These are phyloP conservation scores for Syrphus vitripennis DNA, from an alignment of 2,888 invertebrate genomes.

Conservation along the genomic window DNA sequence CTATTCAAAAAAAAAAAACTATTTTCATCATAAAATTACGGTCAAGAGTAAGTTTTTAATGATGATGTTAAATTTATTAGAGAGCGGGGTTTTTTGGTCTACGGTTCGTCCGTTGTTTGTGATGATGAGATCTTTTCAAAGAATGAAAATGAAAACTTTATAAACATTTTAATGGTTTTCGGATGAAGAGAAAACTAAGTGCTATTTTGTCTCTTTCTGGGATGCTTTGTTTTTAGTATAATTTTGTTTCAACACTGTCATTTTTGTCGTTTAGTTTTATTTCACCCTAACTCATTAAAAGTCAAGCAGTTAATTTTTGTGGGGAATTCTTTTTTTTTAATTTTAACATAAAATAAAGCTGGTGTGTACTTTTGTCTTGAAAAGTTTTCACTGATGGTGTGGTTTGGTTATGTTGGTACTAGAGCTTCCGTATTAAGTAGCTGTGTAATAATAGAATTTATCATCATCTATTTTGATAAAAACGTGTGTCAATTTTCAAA, in stretches of 20 bases:
- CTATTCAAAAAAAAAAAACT: background rate
- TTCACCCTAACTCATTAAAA: background rate
- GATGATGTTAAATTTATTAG: background rate
- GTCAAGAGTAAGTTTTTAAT: constrained; percentile 14
- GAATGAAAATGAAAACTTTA: background rate
- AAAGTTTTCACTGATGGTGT: background rate
- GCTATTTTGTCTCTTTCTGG: too few species aligned
- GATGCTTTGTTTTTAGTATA: too few species aligned
- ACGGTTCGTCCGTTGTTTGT: too few species aligned
- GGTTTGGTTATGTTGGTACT: background rate
- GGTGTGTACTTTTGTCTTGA: background rate
- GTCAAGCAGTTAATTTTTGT: constrained; percentile 21
- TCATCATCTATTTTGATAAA: too few species aligned
- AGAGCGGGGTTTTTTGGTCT: background rate
- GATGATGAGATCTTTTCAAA: background rate
- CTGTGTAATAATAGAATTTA: too few species aligned
- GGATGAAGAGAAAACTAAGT: background rate
- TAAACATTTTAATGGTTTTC: background rate
- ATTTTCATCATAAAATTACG: background rate
- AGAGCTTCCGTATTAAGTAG: background rate
- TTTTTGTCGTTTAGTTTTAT: background rate
- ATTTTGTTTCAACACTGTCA: background rate
- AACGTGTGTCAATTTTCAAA: too few species aligned
- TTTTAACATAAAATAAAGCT: constrained; percentile 3
- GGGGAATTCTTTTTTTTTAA: background rate